A percentile compares a stretch with the other conserved stretches of the same genome.
Conservation (phyloP, 1,140 invertebrate species). For the Chironomus tepperi region DNA sequence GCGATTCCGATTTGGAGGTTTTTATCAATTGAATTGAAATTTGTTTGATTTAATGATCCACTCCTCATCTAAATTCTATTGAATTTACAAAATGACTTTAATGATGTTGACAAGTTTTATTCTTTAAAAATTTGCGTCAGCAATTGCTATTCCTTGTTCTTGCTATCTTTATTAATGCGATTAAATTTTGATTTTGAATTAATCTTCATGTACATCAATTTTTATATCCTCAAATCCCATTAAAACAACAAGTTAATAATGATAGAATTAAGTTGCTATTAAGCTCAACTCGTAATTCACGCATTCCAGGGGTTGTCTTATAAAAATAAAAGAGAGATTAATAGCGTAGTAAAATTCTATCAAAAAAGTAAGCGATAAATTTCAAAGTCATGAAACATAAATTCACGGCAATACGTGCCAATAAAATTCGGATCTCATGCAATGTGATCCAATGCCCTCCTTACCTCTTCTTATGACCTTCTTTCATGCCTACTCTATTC, state of each 20-base stretch:
- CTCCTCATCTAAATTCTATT: neutral
- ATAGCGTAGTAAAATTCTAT: conserved; percentile 10
- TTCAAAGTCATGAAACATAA: conserved; percentile 23
- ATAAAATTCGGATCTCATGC: neutral
- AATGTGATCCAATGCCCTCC: neutral
- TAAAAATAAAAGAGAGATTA: neutral
- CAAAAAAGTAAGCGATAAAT: conserved; percentile 20
- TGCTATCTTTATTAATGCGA: too few relatives aligned
- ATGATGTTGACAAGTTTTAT: too few relatives aligned
- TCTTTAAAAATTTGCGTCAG: too few relatives aligned
- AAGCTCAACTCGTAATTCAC: neutral
- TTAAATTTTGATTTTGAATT: too few relatives aligned
- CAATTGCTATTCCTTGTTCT: too few relatives aligned
- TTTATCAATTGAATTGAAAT: neutral
- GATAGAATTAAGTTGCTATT: conserved; percentile 19
- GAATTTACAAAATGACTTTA: too few relatives aligned
- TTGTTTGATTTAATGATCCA: neutral
- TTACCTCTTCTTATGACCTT: neutral
- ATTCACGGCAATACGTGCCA: conserved; percentile 16
- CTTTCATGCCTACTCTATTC: neutral
- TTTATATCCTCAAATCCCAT: neutral
- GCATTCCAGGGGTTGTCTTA: neutral
- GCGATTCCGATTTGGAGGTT: neutral
- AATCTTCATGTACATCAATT: neutral
- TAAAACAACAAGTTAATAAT: conserved; percentile 23